Evolutionary conservation across 2,113 vertebrate species (phyloP).

Genomic region (Serinus canaria): DNA sequence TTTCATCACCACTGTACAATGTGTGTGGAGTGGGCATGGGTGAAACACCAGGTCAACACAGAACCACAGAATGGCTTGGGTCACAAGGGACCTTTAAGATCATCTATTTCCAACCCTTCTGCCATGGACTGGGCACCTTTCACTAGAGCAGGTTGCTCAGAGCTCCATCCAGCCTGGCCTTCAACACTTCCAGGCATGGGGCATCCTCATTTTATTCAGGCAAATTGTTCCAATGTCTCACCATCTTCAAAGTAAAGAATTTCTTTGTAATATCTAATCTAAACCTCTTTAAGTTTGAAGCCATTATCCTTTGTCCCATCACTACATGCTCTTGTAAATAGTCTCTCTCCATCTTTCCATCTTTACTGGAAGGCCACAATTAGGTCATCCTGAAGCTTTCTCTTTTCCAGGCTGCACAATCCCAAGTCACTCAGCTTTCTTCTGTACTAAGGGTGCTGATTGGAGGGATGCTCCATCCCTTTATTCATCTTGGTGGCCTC

Average conservation of each 20-base stretch:
- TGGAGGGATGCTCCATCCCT: background rate
- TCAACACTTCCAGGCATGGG: background rate
- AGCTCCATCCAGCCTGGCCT: background rate
- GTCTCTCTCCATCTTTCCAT: background rate
- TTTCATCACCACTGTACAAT: background rate
- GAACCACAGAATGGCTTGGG: background rate
- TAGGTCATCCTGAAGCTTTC: background rate
- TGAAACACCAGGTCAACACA: background rate
- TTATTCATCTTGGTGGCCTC: background rate
- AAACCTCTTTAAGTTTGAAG: background rate
- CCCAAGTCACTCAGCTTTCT: background rate
- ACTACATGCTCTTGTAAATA: background rate
- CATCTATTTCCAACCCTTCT: background rate
- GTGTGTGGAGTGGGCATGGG: rapidly evolving
- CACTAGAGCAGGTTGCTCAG: background rate
- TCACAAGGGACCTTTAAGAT: background rate
- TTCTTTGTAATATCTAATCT: background rate
- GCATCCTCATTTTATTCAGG: background rate
- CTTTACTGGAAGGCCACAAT: background rate
- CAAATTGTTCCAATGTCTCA: background rate
- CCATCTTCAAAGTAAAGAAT: background rate
- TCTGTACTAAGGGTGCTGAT: background rate
- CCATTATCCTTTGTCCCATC: background rate
- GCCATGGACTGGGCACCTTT: background rate
- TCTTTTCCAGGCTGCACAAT: background rate